Conservation (phyloP, 2,797 vertebrate genomes). For the Acridotheres tristis region DNA sequence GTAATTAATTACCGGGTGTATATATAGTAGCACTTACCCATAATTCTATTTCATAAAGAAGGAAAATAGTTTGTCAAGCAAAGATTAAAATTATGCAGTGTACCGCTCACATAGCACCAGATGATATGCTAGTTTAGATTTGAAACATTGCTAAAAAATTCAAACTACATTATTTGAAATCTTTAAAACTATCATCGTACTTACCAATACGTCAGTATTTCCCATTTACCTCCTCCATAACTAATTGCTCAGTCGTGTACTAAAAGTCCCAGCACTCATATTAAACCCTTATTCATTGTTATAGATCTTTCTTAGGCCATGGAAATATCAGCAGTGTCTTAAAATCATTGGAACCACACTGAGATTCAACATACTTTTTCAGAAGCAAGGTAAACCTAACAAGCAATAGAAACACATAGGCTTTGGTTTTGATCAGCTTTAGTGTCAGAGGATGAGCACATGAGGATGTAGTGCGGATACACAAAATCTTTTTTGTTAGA, state of each 20-base stretch:
- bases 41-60: neutral
- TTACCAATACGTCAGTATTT: neutral
- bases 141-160: neutral
- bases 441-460: neutral
- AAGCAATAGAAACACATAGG: neutral
- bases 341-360: neutral
- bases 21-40: neutral
- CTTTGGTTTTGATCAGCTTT: neutral
- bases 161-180: neutral
- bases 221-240: neutral
- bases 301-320: neutral
- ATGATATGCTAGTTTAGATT: neutral
- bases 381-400: neutral
- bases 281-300: neutral
- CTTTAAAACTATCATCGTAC: neutral
- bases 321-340: neutral
- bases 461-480: neutral
- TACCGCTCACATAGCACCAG: neutral
- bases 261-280: neutral
- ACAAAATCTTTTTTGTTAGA: neutral
- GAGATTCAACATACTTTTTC: neutral
- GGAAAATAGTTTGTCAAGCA: neutral
- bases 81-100: neutral
- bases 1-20: neutral
- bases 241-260: neutral